Percentiles rank a stretch among this genome's conserved stretches.
phyloP scores from a whole-genome alignment of 2,797 vertebrate species.

The Oreonectes daqikongensis region DNA sequence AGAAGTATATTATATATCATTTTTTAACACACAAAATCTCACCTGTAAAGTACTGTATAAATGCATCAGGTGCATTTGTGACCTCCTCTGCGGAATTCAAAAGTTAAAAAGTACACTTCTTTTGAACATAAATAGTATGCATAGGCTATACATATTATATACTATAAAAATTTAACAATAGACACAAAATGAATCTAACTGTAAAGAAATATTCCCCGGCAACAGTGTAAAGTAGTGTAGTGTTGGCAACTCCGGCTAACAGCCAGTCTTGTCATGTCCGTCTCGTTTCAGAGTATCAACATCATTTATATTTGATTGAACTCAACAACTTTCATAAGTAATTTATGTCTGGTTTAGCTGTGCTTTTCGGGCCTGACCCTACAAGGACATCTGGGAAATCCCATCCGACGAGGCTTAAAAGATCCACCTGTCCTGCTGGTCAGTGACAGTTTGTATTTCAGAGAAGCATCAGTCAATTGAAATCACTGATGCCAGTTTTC shows the following conservation, averaged over 20 bases:
- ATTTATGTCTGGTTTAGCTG: slow-evolving; percentile 37
- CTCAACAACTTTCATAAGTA: neutral
- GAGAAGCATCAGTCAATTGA: slow-evolving; percentile 23
- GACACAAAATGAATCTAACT: neutral
- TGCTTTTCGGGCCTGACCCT: slow-evolving; percentile 48
- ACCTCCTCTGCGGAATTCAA: too few species aligned
- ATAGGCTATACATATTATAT: neutral
- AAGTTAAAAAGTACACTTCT: too few species aligned
- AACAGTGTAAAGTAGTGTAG: neutral
- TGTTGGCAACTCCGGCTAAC: neutral
- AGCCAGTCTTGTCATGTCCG: neutral
- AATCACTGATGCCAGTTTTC: slow-evolving; percentile 28
- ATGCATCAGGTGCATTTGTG: neutral
- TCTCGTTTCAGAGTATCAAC: neutral
- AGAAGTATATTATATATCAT: too few species aligned
- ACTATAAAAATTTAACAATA: neutral
- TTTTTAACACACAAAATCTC: too few species aligned
- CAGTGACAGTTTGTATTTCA: slow-evolving; percentile 23
- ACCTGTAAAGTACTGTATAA: neutral
- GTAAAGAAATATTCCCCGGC: too few species aligned
- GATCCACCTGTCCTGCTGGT: slow-evolving; percentile 12
- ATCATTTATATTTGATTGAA: slow-evolving; percentile 3
- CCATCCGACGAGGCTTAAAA: slow-evolving; percentile 21
- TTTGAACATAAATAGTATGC: neutral
- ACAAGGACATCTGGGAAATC: slow-evolving; percentile 28